Evolutionary conservation across 2,797 vertebrate genomes (phyloP), one percentile per base, ranked within the genome.

Genomic region (Phataginus tetradactyla): DNA sequence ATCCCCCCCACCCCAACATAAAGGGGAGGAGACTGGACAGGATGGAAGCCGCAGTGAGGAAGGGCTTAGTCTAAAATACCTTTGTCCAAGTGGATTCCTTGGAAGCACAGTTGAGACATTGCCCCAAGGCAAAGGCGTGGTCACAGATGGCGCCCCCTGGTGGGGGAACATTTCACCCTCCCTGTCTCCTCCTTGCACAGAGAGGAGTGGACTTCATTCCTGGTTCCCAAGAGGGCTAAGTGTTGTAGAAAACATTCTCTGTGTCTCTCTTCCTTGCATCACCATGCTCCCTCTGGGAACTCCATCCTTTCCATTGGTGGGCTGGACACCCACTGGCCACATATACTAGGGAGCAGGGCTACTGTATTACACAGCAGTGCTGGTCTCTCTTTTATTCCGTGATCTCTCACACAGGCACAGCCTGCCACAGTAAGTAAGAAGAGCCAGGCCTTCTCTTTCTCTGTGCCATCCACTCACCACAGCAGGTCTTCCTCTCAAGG

Each of bases 61-160:
- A 51, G 37, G n/a, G 13, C 34, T 91, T 59, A 59, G 39, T 21
- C 74, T 55, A 4, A 79, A 79, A 91, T 53, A 27, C 37, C 42
- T 80, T 75, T 51, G 29, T 90, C 87, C 53, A 64, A 17, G 57
- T 49, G 29, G 79, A 83, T 8, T 69, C 42, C 18, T 63, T 18
- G 13, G 27, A 45, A 1, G 10, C 45, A 34, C 0, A 0, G 23
- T 29, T 11, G 84, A 84, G n/a, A 39, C 7, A 0, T 20, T 29
- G 42, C 12, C 5, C 27, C 6, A 20, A 0, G 10, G 55, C 0
- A 18, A 63, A 74, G 51, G 3, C 12, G 13, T 27, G 51, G 68
- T 57, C 51, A 21, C 55, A 59, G 45, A 45, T 5, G n/a, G 42
- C 2, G 0, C 29, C 37, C 37, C 23, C 25, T 25, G 3, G 0